Evolutionary conservation across 2,113 vertebrate species (phyloP), one percentile per base, ranked within the genome.

Genomic region (Prionailurus viverrinus): DNA sequence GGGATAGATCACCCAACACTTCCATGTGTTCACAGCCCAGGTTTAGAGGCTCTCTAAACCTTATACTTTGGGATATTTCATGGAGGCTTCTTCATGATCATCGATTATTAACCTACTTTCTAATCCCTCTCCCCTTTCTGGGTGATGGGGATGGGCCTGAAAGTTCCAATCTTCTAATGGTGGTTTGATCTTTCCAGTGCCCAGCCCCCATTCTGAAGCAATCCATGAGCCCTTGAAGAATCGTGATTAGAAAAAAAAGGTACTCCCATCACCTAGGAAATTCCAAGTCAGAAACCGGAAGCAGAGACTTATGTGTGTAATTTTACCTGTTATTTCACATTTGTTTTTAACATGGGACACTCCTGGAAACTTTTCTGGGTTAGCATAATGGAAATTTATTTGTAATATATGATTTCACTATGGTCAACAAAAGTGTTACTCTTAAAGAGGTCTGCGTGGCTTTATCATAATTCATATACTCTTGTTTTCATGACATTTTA

Each of bases 1-100:
- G 4, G 0, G 1, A 39, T 12, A 7, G 7, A 2, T 19, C n/a
- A 29, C 61, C 21, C 27, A n/a, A 7, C 15, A 58, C 7, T 55
- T 61, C 12, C 21, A 21, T 14, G 0, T 16, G n/a, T 18, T 85
- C 31, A 61, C 11, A 69, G 2, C 11, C 3, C 19, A n/a, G 45
- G 45, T 45, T 45, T 45, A 45, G 31, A 85, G 69, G 5, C 9
- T 68, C 12, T 79, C 1, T 25, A 65, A 36, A 48, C 18, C 31
- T 6, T 19, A 23, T n/a, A 16, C 45, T 55, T 33, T 5, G 19
- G 3, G 4, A 29, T 27, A 27, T 55, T 55, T 95, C 55, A 76
- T 45, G 48, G 48, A 55, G 7, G 23, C 5, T 41, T 81, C 14
- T 36, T 2, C 45, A 9, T 48, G 19, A n/a, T 39, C 48, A 76